Evolutionary conservation across 2,888 invertebrate species (phyloP).

Genomic region (Amblyjoppa fuscipennis): DNA sequence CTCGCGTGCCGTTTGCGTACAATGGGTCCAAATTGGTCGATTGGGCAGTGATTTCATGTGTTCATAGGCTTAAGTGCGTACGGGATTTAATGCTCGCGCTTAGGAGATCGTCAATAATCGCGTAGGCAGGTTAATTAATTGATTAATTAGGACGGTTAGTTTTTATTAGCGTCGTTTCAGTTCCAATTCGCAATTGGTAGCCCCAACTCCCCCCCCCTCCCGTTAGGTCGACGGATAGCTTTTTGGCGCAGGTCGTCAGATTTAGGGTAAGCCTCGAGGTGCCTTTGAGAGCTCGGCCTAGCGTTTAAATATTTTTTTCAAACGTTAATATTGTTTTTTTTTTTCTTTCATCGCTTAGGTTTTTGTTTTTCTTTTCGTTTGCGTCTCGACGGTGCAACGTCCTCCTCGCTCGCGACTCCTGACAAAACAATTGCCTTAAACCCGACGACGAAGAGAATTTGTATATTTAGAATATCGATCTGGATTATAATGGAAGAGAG

Average conservation of each 20-base stretch:
- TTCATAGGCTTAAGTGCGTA: slow-evolving; percentile 84
- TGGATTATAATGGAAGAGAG: slow-evolving; percentile 22
- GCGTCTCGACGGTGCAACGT: slow-evolving; percentile 27
- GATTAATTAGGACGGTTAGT: slow-evolving; percentile 47
- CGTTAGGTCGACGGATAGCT: slow-evolving; percentile 62
- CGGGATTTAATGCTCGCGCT: slow-evolving; percentile 76
- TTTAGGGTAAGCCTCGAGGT: slow-evolving; percentile 78
- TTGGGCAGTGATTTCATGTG: slow-evolving; percentile 85
- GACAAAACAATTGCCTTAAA: slow-evolving; percentile 27
- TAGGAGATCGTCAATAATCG: slow-evolving; percentile 71
- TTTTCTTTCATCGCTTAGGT: slow-evolving; percentile 2
- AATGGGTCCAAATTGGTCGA: slow-evolving; percentile 84
- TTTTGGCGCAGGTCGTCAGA: slow-evolving; percentile 84
- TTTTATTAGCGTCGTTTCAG: slow-evolving; percentile 56
- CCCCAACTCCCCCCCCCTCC: slow-evolving; percentile 3
- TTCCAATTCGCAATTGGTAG: slow-evolving; percentile 57
- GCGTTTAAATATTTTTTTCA: slow-evolving; percentile 71
- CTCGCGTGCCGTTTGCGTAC: slow-evolving; percentile 80
- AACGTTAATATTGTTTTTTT: slow-evolving; percentile 66
- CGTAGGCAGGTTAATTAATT: slow-evolving; percentile 73
- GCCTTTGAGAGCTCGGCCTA: slow-evolving; percentile 81
- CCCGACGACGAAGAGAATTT: slow-evolving; percentile 42
- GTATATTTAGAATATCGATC: slow-evolving; percentile 22
- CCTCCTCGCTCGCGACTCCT: not conserved
- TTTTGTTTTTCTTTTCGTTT: slow-evolving; percentile 29